These are phyloP conservation scores for Disparrhopalites patrizii DNA, from an alignment of 2,888 invertebrate species.

Conservation along the genomic window DNA sequence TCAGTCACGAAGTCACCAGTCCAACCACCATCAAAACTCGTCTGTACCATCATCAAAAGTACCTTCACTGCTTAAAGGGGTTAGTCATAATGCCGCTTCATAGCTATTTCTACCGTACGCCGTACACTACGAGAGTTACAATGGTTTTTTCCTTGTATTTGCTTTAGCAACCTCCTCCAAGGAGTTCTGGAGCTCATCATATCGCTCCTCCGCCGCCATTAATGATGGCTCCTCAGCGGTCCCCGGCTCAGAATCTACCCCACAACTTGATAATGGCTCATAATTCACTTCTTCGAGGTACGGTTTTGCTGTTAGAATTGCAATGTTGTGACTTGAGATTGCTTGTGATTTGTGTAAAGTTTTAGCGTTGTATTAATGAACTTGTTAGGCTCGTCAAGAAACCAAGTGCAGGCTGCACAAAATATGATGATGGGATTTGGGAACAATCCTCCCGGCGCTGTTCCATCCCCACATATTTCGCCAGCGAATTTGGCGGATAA, in stretches of 20 bases:
- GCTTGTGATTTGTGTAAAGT: neutral
- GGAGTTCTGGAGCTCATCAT: slow-evolving; percentile 50
- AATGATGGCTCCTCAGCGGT: slow-evolving; percentile 56
- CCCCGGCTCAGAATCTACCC: slow-evolving; percentile 54
- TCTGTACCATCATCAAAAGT: slow-evolving; percentile 50
- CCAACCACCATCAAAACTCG: slow-evolving; percentile 39
- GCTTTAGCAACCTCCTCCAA: slow-evolving; percentile 57
- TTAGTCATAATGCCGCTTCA: no score
- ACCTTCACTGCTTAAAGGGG: slow-evolving; percentile 55
- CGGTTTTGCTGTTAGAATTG: slow-evolving; percentile 38
- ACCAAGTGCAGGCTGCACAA: slow-evolving; percentile 32
- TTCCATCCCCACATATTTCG: slow-evolving; percentile 38
- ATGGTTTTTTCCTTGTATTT: slow-evolving; percentile 18
- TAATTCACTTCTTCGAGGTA: slow-evolving; percentile 54
- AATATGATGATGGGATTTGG: slow-evolving; percentile 47
- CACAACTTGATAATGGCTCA: slow-evolving; percentile 55
- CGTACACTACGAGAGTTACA: no score
- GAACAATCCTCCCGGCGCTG: slow-evolving; percentile 48
- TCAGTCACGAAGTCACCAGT: slow-evolving; percentile 34
- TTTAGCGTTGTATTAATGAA: neutral
- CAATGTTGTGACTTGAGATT: no score
- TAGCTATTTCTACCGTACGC: no score
- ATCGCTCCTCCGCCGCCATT: slow-evolving; percentile 57
- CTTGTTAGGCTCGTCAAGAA: slow-evolving; percentile 15
- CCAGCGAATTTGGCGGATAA: slow-evolving; percentile 37